These are phyloP conservation scores for Eonycteris spelaea DNA, from an alignment of 2,113 vertebrate genomes.

Conservation along the genomic window DNA sequence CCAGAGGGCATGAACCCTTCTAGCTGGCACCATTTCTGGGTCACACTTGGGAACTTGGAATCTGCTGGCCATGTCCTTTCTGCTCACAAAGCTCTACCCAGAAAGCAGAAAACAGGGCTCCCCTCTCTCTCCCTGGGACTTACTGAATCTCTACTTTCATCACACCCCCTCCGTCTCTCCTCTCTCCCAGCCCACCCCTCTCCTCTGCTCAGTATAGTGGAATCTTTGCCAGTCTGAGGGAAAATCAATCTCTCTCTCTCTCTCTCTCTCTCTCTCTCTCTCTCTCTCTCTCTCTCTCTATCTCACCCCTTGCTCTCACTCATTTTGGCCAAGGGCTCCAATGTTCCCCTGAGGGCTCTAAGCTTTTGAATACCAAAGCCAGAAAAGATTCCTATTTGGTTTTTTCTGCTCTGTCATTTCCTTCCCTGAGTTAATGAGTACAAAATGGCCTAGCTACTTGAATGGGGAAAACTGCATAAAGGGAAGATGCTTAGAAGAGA, in stretches of 20 bases:
- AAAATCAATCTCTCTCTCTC: neutral
- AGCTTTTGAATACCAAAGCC: conserved; percentile 40
- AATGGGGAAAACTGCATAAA: neutral
- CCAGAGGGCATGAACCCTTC: neutral
- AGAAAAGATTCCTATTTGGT: neutral
- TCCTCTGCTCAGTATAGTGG: neutral
- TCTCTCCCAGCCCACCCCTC: neutral
- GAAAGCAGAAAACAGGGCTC: neutral
- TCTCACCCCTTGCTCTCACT: neutral
- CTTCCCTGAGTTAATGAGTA: neutral
- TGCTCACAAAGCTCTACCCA: neutral
- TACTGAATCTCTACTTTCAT: neutral
- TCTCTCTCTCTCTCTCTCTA: no score
- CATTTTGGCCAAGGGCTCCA: neutral
- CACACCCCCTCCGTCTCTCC: neutral
- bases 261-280: neutral
- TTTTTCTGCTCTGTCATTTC: conserved; percentile 8
- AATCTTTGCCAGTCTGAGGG: neutral
- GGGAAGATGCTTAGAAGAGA: neutral
- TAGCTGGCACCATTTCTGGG: neutral
- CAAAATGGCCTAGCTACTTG: neutral
- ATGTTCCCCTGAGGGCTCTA: neutral
- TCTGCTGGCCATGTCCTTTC: neutral
- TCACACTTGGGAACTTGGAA: neutral
- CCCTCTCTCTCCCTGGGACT: neutral